Evolutionary conservation across 1,140 invertebrate genomes (phyloP), one percentile per base, ranked within the genome.

Genomic region (Neodiprion lecontei): DNA sequence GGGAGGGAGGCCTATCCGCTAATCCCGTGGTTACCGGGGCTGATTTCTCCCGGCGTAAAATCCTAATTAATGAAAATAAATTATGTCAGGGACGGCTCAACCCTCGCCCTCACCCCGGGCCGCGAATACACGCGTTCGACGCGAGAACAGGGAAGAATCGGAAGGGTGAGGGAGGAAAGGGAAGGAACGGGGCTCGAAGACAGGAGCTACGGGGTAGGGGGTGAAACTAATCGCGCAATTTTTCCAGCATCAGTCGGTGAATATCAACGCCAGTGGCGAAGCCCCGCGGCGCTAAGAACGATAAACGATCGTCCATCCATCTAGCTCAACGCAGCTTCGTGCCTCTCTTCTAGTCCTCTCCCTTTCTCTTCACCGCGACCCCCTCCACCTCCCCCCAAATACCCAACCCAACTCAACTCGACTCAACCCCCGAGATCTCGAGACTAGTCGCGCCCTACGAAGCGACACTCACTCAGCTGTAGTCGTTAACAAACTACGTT

Each of bases 271-370:
- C 69, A 78, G 72, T 79, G 79, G 80, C 84, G 83, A 61, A 85
- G 81, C 83, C 81, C 81, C 79, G 47, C 48, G 79, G 85, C 84
- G 81, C 83, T 88, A 87, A 88, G 86, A 85, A 88, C 86, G 86
- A 88, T 83, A 88, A 88, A 87, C 84, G 86, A 87, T 88, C 82
- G 84, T 77, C 87, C 81, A 88, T 88, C 84, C 83, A 87, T 88
- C 86, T 87, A 85, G 87, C 87, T 88, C 86, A 87, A 83, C 78
- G 81, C 78, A 77, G 83, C 81, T 81, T 53, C 78, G 75, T 77
- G 73, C 73, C 71, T 49, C 69, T 67, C 67, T 72, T 70, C 73
- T 75, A 70, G 73, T 28, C 70, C 14, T 74, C 14, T 74, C 67
- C 67, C 50, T 50, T 61, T 14, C 69, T 12, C 10, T 48, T 69